Base-by-base conservation (phyloP, 2,797 vertebrate genomes). In the Pseudocheirus occidentalis region DNA sequence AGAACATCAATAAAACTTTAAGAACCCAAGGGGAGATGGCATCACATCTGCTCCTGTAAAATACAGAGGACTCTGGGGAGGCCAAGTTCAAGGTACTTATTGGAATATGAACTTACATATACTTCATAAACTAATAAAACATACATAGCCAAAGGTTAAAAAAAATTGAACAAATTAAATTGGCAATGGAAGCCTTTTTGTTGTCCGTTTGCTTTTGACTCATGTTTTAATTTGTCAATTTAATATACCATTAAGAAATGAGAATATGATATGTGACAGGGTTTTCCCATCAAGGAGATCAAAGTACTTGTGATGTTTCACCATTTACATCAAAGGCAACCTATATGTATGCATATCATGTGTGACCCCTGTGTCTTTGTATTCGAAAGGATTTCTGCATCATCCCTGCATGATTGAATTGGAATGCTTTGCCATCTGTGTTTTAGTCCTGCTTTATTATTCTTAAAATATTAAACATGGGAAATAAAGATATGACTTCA, bases 1-100 rank as follows among this genome's bases (percentile, higher is more conserved):
- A 56, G 29, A 96, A 90, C 31, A 92, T 90, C 94, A 97, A 94
- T 93, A 95, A 94, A 66, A 96, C 89, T 40, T 87, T 73, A 92
- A 94, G 92, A 92, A n/a, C 93, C 81, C 57, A 9, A 87, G 40
- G 11, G 28, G 28, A 95, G 2, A n/a, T 40, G 95, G 34, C 31
- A 93, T 95, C 46, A 90, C 46, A 81, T 91, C 94, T 0, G 96
- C 95, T 95, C 90, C 91, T 91, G 24, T 81, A 95, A 96, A 95
- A 95, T 34, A 96, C 59, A 94, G 5, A 50, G 34, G 93, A 93
- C 50, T 18, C 13, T 90, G 55, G 14, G 9, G 90, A 34, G 87
- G 81, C 53, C 54, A 91, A 96, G 95, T 54, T 9, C 90, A 58
- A 95, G n/a, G 21, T 90, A 59, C 24, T 62, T 54, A 87, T 2